These are phyloP conservation scores for Parazoanthus darwini DNA, from an alignment of 92 coral and sea anemone genomes.

Conservation along the genomic window DNA sequence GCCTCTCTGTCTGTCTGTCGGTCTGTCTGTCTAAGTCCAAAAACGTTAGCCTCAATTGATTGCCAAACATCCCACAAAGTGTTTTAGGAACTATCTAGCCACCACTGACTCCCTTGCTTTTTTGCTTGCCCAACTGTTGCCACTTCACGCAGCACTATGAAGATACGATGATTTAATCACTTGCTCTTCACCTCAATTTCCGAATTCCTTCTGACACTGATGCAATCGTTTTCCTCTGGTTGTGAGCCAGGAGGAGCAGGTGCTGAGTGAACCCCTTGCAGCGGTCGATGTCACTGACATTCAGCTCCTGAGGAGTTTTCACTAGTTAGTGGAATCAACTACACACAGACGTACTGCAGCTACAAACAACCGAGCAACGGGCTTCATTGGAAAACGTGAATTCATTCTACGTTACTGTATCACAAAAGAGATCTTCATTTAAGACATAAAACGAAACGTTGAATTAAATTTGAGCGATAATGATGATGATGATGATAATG, in stretches of 20 bases:
- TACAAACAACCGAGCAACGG: neutral
- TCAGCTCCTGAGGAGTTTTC: slow-evolving; percentile 70
- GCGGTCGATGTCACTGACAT: slow-evolving; percentile 85
- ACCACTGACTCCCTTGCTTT: neutral
- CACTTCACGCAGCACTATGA: neutral
- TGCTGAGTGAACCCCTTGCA: slow-evolving; percentile 85
- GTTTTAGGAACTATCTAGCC: no score
- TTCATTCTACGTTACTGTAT: neutral
- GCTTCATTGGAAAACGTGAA: neutral
- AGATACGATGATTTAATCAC: neutral
- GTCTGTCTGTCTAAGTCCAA: no score
- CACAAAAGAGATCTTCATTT: neutral
- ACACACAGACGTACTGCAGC: neutral
- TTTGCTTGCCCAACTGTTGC: neutral
- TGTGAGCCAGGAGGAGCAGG: slow-evolving; percentile 63
- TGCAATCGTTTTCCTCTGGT: slow-evolving; percentile 61
- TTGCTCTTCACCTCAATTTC: slow-evolving; percentile 39
- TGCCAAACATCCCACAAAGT: no score
- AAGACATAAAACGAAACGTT: no score
- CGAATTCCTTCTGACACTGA: slow-evolving; percentile 38
- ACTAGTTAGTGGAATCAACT: neutral
- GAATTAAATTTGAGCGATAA: no score
- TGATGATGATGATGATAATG: no score
- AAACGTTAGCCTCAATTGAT: no score
- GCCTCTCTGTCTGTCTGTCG: no score